Base-by-base conservation (phyloP, 2,797 vertebrate genomes). In the Coendou prehensilis region DNA sequence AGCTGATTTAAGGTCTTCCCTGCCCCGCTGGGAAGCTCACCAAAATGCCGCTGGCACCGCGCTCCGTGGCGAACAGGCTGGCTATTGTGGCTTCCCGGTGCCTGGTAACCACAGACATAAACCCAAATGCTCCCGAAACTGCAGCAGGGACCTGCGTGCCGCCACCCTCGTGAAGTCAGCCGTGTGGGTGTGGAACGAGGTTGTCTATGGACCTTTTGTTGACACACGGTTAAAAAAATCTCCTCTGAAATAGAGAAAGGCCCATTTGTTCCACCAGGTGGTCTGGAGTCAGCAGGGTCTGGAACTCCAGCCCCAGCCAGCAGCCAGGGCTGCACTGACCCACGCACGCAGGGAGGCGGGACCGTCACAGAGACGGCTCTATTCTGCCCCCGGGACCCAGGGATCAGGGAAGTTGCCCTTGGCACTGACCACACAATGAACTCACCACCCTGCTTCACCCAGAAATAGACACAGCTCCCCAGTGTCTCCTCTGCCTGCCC, bases 101-200 rank as follows among this genome's bases (percentile, higher is more conserved):
- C 64, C 61, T 63, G 71, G 93, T 91, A 94, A 97, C 97, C 98
- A 89, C 95, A 93, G 97, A 96, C 94, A 95, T 54, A 80, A 93
- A 97, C 54, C 61, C 96, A 63, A 97, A 87, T 2, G 85, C 85
- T 50, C 91, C 87, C 0, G 57, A 56, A 87, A 56, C 81, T 50
- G 54, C 73, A 93, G 81, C 85, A 4, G 64, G 69, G 86, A 83
- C 26, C 0, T 10, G 73, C 63, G 57, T 5, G 37, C 85, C 57
- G 71, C 22, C 15, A 56, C 37, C 87, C 23, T 56, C 50, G 52
- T 26, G 69, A 96, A 93, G 94, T 95, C 96, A 96, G 87, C 89
- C 82, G 71, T n/a, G 90, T 47, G 79, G 86, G 63, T 37, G 64
- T 30, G 61, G 57, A 54, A 59, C 78, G 30, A 64, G 75, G 88